These are phyloP conservation scores for Stegastes partitus DNA, from an alignment of 2,113 vertebrate genomes.

Conservation along the genomic window DNA sequence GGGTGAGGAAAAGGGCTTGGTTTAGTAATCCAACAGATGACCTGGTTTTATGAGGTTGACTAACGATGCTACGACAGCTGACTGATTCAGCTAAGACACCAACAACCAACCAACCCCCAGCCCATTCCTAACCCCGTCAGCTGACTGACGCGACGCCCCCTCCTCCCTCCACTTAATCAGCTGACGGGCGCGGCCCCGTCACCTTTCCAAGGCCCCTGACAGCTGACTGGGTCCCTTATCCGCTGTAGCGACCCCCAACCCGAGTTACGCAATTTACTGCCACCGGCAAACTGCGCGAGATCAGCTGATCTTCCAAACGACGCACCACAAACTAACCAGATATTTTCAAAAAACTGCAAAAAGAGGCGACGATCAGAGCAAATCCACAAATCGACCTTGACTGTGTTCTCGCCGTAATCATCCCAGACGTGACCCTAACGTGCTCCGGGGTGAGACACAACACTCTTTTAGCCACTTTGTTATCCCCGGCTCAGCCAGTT, in stretches of 20 bases:
- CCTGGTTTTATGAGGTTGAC: slow-evolving; percentile 79
- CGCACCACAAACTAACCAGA: background rate
- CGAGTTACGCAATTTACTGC: slow-evolving; percentile 18
- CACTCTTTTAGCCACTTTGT: slow-evolving; percentile 40
- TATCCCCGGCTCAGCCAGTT: slow-evolving; percentile 69
- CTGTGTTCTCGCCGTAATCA: background rate
- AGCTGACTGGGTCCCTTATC: slow-evolving; percentile 58
- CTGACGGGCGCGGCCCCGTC: slow-evolving; percentile 60
- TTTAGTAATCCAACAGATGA: slow-evolving; percentile 76
- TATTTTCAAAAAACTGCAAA: slow-evolving; percentile 15
- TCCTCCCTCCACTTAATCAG: slow-evolving; percentile 52
- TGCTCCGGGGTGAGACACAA: slow-evolving; percentile 26
- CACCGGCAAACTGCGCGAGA: background rate
- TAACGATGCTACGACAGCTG: slow-evolving; percentile 71
- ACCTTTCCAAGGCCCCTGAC: slow-evolving; percentile 41
- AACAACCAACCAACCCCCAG: slow-evolving; percentile 19
- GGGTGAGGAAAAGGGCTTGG: slow-evolving; percentile 23
- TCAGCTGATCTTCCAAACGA: background rate
- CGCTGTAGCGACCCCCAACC: background rate
- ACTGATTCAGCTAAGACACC: slow-evolving; percentile 47
- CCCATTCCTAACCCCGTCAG: slow-evolving; percentile 53
- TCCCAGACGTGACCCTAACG: background rate
- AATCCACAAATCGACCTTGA: slow-evolving; percentile 20
- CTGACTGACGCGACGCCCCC: slow-evolving; percentile 45
- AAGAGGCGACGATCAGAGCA: background rate